phyloP scores from a whole-genome alignment of 2,113 vertebrate species.

The Asarcornis scutulata region DNA sequence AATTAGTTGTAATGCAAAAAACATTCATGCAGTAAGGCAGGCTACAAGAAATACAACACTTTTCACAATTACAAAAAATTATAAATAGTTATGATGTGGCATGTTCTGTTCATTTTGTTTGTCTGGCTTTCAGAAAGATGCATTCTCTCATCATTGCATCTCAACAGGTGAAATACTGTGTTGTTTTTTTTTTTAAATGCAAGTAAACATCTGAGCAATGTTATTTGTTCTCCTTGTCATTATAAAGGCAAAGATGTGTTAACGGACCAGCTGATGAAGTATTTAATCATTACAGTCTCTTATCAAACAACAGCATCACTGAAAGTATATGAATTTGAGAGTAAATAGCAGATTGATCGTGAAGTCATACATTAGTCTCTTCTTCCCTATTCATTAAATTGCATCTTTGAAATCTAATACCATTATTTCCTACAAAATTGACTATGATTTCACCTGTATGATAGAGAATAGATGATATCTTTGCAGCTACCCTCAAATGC shows the following conservation, averaged over 20 bases:
- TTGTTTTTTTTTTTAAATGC: neutral
- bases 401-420: neutral
- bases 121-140: neutral
- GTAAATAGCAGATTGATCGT: neutral
- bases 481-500: neutral
- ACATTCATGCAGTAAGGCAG: neutral
- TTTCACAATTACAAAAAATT: neutral
- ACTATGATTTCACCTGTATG: neutral
- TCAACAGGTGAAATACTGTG: neutral
- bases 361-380: neutral
- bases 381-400: neutral
- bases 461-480: neutral
- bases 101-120: neutral
- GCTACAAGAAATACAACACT: neutral
- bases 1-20: neutral
- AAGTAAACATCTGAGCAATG: neutral
- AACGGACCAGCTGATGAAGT: neutral
- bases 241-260: neutral
- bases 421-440: neutral
- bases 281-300: neutral
- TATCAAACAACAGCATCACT: neutral
- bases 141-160: neutral
- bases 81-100: neutral
- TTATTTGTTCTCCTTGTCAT: neutral
- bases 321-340: neutral